Evolutionary conservation across 2,797 vertebrate genomes (phyloP).

Genomic region (Etheostoma nigrum): DNA sequence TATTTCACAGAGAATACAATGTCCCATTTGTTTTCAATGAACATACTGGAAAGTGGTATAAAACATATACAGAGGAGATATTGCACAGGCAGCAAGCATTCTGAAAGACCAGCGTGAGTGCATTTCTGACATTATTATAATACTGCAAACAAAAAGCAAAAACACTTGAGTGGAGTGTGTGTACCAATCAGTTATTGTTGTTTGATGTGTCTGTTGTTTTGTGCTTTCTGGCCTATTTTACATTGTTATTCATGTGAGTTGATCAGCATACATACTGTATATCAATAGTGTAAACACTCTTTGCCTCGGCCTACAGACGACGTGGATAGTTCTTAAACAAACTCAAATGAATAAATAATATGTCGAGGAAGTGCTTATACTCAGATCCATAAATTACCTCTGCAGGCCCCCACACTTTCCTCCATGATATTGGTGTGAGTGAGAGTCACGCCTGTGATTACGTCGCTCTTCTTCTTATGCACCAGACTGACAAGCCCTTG

Average conservation of each 20-base stretch:
- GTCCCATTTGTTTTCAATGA: constrained; percentile 33
- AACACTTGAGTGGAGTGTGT: constrained; percentile 3
- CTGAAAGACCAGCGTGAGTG: background rate
- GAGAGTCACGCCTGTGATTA: constrained; percentile 70
- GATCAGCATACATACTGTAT: constrained; percentile 75
- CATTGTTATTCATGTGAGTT: constrained; percentile 70
- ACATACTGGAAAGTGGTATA: constrained; percentile 6
- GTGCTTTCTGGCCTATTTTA: constrained; percentile 44
- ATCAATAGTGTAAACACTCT: constrained; percentile 80
- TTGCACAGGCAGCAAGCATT: background rate
- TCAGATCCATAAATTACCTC: constrained; percentile 76
- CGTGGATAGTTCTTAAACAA: constrained; percentile 77
- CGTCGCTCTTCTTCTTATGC: constrained; percentile 79
- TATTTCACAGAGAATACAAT: constrained; percentile 31
- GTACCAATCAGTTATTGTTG: constrained; percentile 48
- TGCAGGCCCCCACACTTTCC: constrained; percentile 48
- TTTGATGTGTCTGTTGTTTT: constrained; percentile 63
- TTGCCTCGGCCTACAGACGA: constrained; percentile 61
- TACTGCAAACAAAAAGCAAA: constrained; percentile 44
- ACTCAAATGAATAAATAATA: constrained; percentile 81
- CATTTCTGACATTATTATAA: constrained; percentile 24
- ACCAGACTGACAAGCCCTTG: constrained; percentile 87
- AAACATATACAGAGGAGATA: constrained; percentile 11
- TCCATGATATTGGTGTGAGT: constrained; percentile 60
- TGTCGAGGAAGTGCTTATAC: constrained; percentile 60